Percentiles rank a stretch among this genome's conserved stretches.
phyloP scores from a whole-genome alignment of 1,140 invertebrate genomes.

The Drosophila novamexicana region DNA sequence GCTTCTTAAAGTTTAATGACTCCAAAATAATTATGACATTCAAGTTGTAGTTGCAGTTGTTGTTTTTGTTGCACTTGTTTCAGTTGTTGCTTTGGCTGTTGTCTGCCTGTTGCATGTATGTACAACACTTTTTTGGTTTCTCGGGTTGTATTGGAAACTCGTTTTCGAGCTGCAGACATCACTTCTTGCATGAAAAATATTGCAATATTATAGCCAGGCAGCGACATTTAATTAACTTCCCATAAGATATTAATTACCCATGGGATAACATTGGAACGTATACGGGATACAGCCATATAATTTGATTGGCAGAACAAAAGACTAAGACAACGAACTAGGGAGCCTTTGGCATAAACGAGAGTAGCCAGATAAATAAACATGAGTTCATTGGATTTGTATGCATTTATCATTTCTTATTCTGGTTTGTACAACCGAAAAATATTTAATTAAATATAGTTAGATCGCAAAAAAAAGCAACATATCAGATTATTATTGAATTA shows the following conservation, averaged over 20 bases:
- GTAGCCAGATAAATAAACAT: not conserved
- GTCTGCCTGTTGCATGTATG: slow-evolving; percentile 24
- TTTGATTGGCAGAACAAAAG: slow-evolving; percentile 20
- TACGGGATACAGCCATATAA: slow-evolving; percentile 13
- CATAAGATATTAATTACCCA: slow-evolving; percentile 77
- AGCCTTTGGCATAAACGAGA: not conserved
- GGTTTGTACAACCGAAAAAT: too few relatives aligned
- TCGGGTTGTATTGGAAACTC: slow-evolving; percentile 52
- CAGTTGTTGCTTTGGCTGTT: slow-evolving; percentile 7
- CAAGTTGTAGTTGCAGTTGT: slow-evolving; percentile 19
- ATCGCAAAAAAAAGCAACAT: too few relatives aligned
- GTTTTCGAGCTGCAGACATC: slow-evolving; percentile 40
- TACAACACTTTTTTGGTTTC: slow-evolving; percentile 70
- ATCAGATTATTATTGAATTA: too few relatives aligned
- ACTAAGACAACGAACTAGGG: slow-evolving; percentile 5
- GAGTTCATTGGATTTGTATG: not conserved
- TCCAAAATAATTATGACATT: slow-evolving; percentile 79
- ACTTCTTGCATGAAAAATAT: slow-evolving; percentile 44
- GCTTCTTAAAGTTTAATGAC: slow-evolving; percentile 78
- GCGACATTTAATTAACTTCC: slow-evolving; percentile 72
- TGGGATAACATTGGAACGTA: slow-evolving; percentile 41
- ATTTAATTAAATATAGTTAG: too few relatives aligned
- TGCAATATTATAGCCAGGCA: slow-evolving; percentile 39
- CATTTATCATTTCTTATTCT: not conserved
- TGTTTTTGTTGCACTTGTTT: slow-evolving; percentile 20